Conservation (phyloP, 2,113 vertebrate genomes). For the Sebastes schlegelii region DNA sequence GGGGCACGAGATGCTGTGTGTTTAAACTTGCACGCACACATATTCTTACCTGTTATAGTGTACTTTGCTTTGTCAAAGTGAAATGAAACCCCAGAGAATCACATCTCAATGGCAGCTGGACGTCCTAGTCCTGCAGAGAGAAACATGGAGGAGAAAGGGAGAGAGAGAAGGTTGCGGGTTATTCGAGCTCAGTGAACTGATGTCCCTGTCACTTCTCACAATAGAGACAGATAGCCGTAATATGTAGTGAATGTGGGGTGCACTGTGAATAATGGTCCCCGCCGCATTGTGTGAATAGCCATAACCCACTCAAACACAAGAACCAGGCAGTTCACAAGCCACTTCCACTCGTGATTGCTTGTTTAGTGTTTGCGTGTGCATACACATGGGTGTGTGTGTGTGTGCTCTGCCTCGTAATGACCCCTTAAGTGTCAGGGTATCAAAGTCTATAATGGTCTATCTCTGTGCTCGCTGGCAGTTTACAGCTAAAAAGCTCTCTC, state of each 20-base stretch:
- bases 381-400: not conserved
- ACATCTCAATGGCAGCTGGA: slow-evolving; percentile 79
- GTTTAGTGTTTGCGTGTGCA: slow-evolving; percentile 59
- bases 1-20: not conserved
- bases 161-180: slow-evolving; percentile 33
- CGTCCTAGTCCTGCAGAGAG: slow-evolving; percentile 68
- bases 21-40: slow-evolving; percentile 8
- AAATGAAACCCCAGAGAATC: slow-evolving; percentile 73
- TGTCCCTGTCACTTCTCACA: slow-evolving; percentile 71
- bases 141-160: not conserved
- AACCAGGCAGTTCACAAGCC: slow-evolving; percentile 61
- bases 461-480: slow-evolving; percentile 51
- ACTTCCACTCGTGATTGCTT: slow-evolving; percentile 63
- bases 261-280: slow-evolving; percentile 70
- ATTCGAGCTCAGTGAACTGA: slow-evolving; percentile 67
- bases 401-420: slow-evolving; percentile 51
- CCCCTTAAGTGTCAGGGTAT: slow-evolving; percentile 68
- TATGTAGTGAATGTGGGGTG: slow-evolving; percentile 69
- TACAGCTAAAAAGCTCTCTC: slow-evolving; percentile 65
- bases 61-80: slow-evolving; percentile 67
- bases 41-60: slow-evolving; percentile 70
- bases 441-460: slow-evolving; percentile 69
- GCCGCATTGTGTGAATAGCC: slow-evolving; percentile 68
- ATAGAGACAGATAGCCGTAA: slow-evolving; percentile 72
- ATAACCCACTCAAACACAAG: slow-evolving; percentile 69